Evolutionary conservation across 2,888 invertebrate genomes (phyloP).

Genomic region (Phalangium opilio): DNA sequence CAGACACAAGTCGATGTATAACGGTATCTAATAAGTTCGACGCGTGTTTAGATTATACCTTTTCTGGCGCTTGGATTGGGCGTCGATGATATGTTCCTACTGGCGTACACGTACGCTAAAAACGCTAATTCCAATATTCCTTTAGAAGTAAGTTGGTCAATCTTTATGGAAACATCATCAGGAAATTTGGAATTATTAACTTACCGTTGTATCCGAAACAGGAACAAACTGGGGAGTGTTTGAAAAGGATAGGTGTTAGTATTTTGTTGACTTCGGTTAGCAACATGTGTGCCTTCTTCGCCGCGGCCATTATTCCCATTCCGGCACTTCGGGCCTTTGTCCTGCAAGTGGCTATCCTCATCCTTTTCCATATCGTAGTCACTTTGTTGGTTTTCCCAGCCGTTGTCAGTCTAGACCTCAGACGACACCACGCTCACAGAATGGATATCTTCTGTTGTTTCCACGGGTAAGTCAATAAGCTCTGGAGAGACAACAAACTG

Average conservation of each 20-base stretch:
- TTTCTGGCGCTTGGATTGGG: conserved; percentile 86
- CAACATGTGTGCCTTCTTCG: conserved; percentile 74
- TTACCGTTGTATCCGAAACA: too few relatives aligned
- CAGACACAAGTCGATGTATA: too few relatives aligned
- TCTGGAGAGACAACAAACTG: conserved; percentile 12
- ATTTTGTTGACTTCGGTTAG: conserved; percentile 71
- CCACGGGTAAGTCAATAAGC: conserved; percentile 19
- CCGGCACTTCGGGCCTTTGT: conserved; percentile 87
- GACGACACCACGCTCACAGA: conserved; percentile 48
- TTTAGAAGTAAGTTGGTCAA: conserved; percentile 9
- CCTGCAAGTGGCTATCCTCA: conserved; percentile 76
- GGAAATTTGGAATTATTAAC: too few relatives aligned
- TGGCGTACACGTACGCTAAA: conserved; percentile 47
- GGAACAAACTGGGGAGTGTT: conserved; percentile 58
- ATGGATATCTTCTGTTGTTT: conserved; percentile 66
- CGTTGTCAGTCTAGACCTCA: conserved; percentile 74
- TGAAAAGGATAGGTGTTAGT: conserved; percentile 79
- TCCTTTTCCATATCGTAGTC: conserved; percentile 76
- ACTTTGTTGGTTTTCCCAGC: conserved; percentile 85
- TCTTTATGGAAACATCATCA: too few relatives aligned
- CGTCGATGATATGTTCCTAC: conserved; percentile 90
- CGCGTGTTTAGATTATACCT: conserved; percentile 43
- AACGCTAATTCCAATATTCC: conserved; percentile 7
- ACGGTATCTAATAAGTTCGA: too few relatives aligned
- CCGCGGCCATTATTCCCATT: conserved; percentile 75